Base-by-base conservation (phyloP, 2,888 invertebrate genomes). In the Cenopis cana region DNA sequence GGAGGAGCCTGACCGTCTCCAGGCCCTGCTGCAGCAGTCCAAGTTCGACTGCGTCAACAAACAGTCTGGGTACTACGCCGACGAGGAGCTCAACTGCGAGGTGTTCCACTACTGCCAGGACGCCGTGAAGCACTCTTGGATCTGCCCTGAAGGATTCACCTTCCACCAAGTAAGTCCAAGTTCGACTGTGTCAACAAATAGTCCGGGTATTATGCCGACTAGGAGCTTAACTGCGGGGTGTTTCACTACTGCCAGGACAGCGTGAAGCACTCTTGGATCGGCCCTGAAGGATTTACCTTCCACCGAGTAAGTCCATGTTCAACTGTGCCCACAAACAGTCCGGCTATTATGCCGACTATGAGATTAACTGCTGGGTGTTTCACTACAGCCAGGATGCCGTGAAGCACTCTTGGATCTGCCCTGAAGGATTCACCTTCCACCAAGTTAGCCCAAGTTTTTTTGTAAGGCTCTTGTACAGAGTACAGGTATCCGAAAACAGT, bases 51-150 rank as follows among this genome's bases (percentile, higher is more conserved):
- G 98, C 86, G 94, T 94, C 50, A 95, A 95, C 80, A 97, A 96
- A 83, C 96, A 96, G 83, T 97, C 97, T 12, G 98, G 98, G 10
- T 98, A 98, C 90, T 98, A 98, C 84, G 98, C 98, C 33, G 98
- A 98, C 82, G 97, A 97, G 81, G 97, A 96, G 56, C 94, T 98
- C 29, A 95, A 95, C 80, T 98, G 98, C 83, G 98, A 98, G 89
- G 97, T 98, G 50, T 98, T 98, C 95, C 98, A 98, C 85, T 98
- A 98, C 88, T 98, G 98, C 84, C 97, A 98, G 84, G 98, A 97
- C 78, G 97, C 96, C 79, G 97, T 97, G 50, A 96, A 96, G 82
- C 98, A 98, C 88, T 98, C 98, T 2, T 98, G 98, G 98, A 96
- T 98, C 80, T 98, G 98, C 81, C 98, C 98, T 0, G 97, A 98